Evolutionary conservation across 1,140 invertebrate species (phyloP), one percentile per base, ranked within the genome.

Genomic region (Drosophila arizonae): DNA sequence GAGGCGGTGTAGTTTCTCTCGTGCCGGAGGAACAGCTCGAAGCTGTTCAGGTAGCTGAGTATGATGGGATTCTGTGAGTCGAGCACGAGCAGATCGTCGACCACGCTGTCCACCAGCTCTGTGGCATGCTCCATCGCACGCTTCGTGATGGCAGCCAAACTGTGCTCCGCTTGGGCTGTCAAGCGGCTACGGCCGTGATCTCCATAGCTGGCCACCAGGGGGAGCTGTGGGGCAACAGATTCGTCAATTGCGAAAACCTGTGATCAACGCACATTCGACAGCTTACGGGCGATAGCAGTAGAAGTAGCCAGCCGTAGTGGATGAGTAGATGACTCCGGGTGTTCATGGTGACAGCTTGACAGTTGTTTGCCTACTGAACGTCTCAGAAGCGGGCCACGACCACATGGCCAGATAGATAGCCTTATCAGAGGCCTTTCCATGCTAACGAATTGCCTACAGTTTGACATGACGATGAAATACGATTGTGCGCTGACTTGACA

Each of bases 41-140:
- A 76, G 6, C 43, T 65, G 39, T 46, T 51, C 0, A 88, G 30
- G 21, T 87, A 87, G 17, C 26, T 39, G 13, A 71, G 21, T 15
- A 87, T 21, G 3, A 63, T 56, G 8, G 63, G 6, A 30, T 87
- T 87, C 28, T 79, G 76, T 0, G 82, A 88, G 41, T 87, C 79
- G 46, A 87, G 28, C 4, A 87, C 58, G 0, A 82, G 63, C 8
- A 87, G 69, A 66, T 87, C 82, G 26, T 87, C 82, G 0, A 87
- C 76, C 0, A 87, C 72, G 55, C 75, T 76, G 2, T 87, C 82
- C 5, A 76, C 76, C 65, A 87, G n/a, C 17, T 77, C 76, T 3
- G 58, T 82, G 52, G 82, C 82, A 63, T 73, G 79, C 0, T 13
- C 15, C 0, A 87, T 39, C 4, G 81, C 51, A 8, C 77, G 72